phyloP scores from a whole-genome alignment of 1,140 invertebrate genomes.

The Diachasma alloeum region DNA sequence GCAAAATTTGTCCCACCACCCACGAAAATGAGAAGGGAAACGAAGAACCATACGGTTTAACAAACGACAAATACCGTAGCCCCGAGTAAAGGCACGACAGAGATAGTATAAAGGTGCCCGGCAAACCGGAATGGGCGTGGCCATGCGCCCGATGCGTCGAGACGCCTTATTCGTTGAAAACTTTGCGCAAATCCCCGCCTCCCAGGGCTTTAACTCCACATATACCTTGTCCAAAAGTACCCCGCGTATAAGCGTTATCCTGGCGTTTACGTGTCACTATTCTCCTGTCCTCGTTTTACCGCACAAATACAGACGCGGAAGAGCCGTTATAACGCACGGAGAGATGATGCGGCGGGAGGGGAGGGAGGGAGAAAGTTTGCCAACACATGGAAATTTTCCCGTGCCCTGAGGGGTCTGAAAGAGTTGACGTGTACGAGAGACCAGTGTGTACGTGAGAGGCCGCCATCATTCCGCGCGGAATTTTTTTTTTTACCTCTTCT shows the following conservation, averaged over 20 bases:
- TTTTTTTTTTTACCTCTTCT: slow-evolving; percentile 16
- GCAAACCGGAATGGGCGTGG: slow-evolving; percentile 63
- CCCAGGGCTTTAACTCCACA: slow-evolving; percentile 39
- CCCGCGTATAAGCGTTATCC: neutral
- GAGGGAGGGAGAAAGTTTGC: neutral
- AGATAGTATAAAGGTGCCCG: slow-evolving; percentile 28
- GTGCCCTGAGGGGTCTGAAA: neutral
- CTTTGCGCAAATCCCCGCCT: slow-evolving; percentile 65
- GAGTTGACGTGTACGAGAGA: slow-evolving; percentile 30
- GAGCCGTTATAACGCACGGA: too few relatives aligned
- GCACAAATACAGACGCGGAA: neutral
- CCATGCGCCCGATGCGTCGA: slow-evolving; percentile 55
- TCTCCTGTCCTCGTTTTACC: slow-evolving; percentile 6
- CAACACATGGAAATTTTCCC: slow-evolving; percentile 15
- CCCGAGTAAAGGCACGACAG: neutral
- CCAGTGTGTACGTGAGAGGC: slow-evolving; percentile 42
- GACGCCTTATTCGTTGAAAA: slow-evolving; percentile 66
- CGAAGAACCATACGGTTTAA: neutral
- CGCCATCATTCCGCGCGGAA: slow-evolving; percentile 31
- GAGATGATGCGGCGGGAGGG: neutral
- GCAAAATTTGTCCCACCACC: slow-evolving; percentile 53
- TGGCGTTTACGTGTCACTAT: neutral
- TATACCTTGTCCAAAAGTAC: neutral
- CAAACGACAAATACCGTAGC: neutral
- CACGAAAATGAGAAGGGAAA: slow-evolving; percentile 9